A percentile compares a stretch with the other conserved stretches of the same genome.
Conservation (phyloP, 2,113 vertebrate species). For the Equus przewalskii region DNA sequence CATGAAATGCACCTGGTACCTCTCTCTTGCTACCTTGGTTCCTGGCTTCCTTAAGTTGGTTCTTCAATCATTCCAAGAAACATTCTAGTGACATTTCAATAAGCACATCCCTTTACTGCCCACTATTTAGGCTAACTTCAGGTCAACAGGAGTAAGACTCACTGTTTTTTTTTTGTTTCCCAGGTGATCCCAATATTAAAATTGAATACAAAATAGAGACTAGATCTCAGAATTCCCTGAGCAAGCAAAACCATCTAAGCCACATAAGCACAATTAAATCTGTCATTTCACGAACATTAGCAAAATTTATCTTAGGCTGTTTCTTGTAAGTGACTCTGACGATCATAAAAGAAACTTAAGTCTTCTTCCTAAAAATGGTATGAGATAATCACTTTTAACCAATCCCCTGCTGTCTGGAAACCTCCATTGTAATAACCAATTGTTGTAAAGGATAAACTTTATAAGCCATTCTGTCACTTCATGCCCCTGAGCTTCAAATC, state of each 20-base stretch:
- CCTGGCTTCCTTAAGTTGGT: background rate
- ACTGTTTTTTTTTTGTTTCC: background rate
- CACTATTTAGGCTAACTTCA: background rate
- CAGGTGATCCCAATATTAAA: background rate
- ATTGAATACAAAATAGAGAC: background rate
- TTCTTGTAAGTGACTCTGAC: background rate
- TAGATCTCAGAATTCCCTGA: background rate
- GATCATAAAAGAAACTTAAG: slow-evolving; percentile 13
- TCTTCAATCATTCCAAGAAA: slow-evolving; percentile 35
- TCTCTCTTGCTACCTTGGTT: background rate
- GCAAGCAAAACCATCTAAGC: background rate
- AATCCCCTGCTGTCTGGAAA: background rate
- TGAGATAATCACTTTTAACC: slow-evolving; percentile 19
- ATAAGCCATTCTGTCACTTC: background rate
- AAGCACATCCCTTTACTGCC: background rate
- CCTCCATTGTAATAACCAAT: background rate
- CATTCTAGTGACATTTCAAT: slow-evolving; percentile 37
- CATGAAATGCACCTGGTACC: background rate
- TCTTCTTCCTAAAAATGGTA: background rate
- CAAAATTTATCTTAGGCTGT: background rate
- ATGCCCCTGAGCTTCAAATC: background rate
- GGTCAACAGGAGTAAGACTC: background rate
- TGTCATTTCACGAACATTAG: background rate
- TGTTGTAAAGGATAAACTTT: background rate
- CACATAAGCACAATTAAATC: background rate